phyloP scores from a whole-genome alignment of 2,888 invertebrate genomes.

The Metacarcinus magister region DNA sequence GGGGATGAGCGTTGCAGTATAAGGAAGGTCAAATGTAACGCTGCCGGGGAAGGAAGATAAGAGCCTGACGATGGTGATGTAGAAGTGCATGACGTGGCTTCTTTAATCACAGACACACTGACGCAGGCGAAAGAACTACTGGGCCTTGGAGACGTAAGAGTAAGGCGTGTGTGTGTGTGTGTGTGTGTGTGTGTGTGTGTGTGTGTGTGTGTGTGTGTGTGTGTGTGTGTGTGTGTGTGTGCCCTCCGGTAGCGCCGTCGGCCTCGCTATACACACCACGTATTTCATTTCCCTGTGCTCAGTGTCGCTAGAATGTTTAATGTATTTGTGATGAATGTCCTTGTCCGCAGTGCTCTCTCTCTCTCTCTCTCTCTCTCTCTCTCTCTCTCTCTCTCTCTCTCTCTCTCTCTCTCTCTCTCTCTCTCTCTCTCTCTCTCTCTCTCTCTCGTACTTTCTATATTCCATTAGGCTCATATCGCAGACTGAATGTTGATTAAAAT shows the following conservation, averaged over 20 bases:
- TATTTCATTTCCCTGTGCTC: slow-evolving; percentile 50
- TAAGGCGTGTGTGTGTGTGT: no score
- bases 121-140: no score
- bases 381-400: slow-evolving; percentile 60
- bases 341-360: not conserved
- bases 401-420: slow-evolving; percentile 53
- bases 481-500: no score
- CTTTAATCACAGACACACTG: no score
- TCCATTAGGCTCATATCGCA: no score
- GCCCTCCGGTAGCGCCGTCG: not conserved
- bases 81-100: no score
- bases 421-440: slow-evolving; percentile 54
- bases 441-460: not conserved
- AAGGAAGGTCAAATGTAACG: no score
- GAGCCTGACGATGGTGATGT: no score
- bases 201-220: not conserved
- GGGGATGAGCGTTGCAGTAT: no score
- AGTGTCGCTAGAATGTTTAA: slow-evolving; percentile 35
- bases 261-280: slow-evolving; percentile 45
- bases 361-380: slow-evolving; percentile 49
- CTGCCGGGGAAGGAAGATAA: no score
- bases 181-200: not conserved
- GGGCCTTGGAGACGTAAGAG: not conserved
- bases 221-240: not conserved
- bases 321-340: slow-evolving; percentile 39